Conservation (phyloP, 1,140 invertebrate genomes). For the Neuroterus valhalla region DNA sequence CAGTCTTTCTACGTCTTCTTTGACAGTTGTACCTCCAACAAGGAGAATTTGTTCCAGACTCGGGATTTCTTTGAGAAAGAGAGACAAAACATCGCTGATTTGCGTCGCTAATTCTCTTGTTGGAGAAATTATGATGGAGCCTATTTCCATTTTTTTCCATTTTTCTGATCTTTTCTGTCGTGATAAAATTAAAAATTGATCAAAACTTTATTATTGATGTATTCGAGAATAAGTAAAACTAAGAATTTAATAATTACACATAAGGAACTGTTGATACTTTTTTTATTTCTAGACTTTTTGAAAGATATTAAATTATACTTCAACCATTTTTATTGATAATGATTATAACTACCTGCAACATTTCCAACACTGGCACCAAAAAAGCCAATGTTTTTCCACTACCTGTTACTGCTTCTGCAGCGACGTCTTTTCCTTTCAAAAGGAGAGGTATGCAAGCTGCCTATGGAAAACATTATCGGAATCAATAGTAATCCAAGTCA, state of each 20-base stretch:
- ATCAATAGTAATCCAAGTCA: constrained; percentile 29
- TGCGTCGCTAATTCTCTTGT: constrained; percentile 95
- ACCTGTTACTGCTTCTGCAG: constrained; percentile 96
- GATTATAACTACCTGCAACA: constrained; percentile 80
- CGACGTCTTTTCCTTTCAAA: constrained; percentile 94
- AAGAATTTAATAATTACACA: too few species aligned
- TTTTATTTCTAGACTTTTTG: too few species aligned
- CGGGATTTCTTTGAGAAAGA: constrained; percentile 78
- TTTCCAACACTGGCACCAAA: constrained; percentile 92
- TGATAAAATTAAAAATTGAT: constrained; percentile 33
- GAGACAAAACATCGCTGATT: constrained; percentile 84
- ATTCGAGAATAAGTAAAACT: not conserved
- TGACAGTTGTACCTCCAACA: constrained; percentile 88
- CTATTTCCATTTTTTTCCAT: constrained; percentile 87
- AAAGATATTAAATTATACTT: not conserved
- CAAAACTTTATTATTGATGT: not conserved
- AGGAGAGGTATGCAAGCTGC: constrained; percentile 94
- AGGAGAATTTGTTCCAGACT: constrained; percentile 79
- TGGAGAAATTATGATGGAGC: constrained; percentile 92
- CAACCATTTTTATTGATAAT: constrained; percentile 26
- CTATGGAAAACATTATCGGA: constrained; percentile 70
- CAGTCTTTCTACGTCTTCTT: constrained; percentile 83
- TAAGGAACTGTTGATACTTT: too few species aligned
- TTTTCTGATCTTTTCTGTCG: constrained; percentile 69
- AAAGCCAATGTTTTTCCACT: constrained; percentile 98